Evolutionary conservation across 2,888 invertebrate genomes (phyloP), one percentile per base, ranked within the genome.

Genomic region (Andrena chrysosceles): DNA sequence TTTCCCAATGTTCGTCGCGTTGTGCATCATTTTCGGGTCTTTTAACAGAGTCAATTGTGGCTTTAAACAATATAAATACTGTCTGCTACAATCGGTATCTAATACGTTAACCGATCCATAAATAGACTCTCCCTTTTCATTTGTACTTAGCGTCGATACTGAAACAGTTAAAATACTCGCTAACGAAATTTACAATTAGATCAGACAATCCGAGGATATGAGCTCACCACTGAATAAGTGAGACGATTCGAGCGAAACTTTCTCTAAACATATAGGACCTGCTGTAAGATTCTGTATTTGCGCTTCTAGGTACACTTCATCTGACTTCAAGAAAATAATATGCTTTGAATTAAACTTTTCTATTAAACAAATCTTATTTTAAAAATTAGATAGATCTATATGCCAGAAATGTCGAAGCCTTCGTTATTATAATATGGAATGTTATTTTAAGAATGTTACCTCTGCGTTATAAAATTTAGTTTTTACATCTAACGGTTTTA

Each of bases 401-500:
- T 31, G 13, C 3, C 10, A 29, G 42, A 29, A n/a, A 49, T 23
- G 3, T 1, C 20, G 20, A 33, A 56, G 26, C 42, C 2, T 56
- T 48, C 1, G 8, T 16, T 59, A 10, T 42, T 66, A 16, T 16
- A 42, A 42, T 42, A 16, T 42, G 1, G 16, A 16, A 42, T 56
- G 26, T 62, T 13, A 35, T 71, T 29, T n/a, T 20, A 42, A 68
- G 33, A 54, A 56, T 62, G 52, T 91, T 93, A 96, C 96, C 95
- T 96, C 99, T 1, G 98, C 98, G 95, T 98, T 99, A 93, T 98
- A 99, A 94, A 99, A 98, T 93, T 99, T 99, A 0, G 99, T 99
- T 95, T 99, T 99, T 0, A 99, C 99, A 95, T 99, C 99, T 66
- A 99, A 95, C 2, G 99, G 99, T 93, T 99, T 99, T 91, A 99